A percentile compares a stretch with the other conserved stretches of the same genome.
Evolutionary conservation across 2,113 vertebrate genomes (phyloP).

Genomic region (Chaetodon auriga): DNA sequence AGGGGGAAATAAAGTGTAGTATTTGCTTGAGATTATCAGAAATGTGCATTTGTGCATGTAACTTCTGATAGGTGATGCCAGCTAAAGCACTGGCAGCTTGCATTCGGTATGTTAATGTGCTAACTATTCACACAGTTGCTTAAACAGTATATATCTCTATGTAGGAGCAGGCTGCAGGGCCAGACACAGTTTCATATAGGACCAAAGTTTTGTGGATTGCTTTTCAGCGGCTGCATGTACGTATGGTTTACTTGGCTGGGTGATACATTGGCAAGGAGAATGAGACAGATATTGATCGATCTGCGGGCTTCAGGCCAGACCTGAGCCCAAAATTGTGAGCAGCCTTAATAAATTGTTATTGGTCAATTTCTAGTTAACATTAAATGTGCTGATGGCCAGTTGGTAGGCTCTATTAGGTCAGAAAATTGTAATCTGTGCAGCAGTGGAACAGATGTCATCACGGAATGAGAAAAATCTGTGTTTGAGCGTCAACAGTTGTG

Average conservation of each 20-base stretch:
- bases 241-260: constrained; percentile 33
- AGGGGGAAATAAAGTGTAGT: background rate
- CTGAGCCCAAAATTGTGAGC: constrained; percentile 55
- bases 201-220: constrained; percentile 18
- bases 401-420: constrained; percentile 67
- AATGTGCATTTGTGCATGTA: constrained; percentile 33
- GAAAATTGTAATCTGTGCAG: constrained; percentile 77
- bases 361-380: constrained; percentile 75
- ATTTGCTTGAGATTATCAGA: constrained; percentile 38
- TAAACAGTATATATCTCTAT: constrained; percentile 2
- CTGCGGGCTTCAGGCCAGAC: constrained; percentile 54
- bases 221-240: constrained; percentile 35
- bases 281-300: constrained; percentile 70
- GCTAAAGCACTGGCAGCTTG: constrained; percentile 14
- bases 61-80: background rate
- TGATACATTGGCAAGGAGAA: constrained; percentile 50
- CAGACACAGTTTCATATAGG: constrained; percentile 12
- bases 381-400: constrained; percentile 70
- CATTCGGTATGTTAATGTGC: constrained; percentile 42
- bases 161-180: background rate
- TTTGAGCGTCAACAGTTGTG: constrained; percentile 29
- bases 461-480: constrained; percentile 71
- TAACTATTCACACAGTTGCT: background rate
- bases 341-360: constrained; percentile 68
- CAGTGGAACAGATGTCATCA: constrained; percentile 68